Evolutionary conservation across 2,888 invertebrate species (phyloP), one percentile per base, ranked within the genome.

Genomic region (Ligdia adustata): DNA sequence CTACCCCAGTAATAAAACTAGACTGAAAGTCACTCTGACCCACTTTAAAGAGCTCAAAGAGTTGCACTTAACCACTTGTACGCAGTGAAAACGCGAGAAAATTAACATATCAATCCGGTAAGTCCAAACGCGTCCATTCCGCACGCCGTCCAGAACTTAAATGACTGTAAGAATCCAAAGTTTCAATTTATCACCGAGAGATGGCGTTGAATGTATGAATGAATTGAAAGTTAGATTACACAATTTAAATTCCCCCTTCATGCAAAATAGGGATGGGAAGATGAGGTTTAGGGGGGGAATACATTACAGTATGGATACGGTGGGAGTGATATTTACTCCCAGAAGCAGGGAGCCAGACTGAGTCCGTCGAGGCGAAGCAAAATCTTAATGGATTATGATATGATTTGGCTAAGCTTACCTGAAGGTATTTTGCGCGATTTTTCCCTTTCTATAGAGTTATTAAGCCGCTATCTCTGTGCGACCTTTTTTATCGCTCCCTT

Each of bases 201-300:
- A 88, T 90, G 89, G 87, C 88, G 86, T 64, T 82, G 86, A 85
- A 84, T 88, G 90, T 88, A 90, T 90, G 89, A 90, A 89, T 90
- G 90, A 90, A 89, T 90, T 90, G 87, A 90, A 90, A 90, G 90
- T 90, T 90, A 88, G 88, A 90, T 90, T 89, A 90, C 86, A 88
- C 87, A 88, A 90, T 90, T 90, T 90, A 90, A 90, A 89, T 88
- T 89, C 87, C 82, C 87, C 87, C 87, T 84, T 86, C 82, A 90
- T 90, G 90, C 88, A 89, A 90, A 90, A 88, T 84, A 89, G 89
- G 88, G 83, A 41, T 40, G 47, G 41, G 85, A 87, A 85, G 89
- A 86, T 88, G 88, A 88, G 88, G 88, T 84, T 75, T 85, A 73
- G 79, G 81, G 82, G 83, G 82, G 69, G 87, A 87, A 87, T 88